A percentile compares a stretch with the other conserved stretches of the same genome.
Evolutionary conservation across 2,888 invertebrate genomes (phyloP).

Genomic region (Eristalis arbustorum): DNA sequence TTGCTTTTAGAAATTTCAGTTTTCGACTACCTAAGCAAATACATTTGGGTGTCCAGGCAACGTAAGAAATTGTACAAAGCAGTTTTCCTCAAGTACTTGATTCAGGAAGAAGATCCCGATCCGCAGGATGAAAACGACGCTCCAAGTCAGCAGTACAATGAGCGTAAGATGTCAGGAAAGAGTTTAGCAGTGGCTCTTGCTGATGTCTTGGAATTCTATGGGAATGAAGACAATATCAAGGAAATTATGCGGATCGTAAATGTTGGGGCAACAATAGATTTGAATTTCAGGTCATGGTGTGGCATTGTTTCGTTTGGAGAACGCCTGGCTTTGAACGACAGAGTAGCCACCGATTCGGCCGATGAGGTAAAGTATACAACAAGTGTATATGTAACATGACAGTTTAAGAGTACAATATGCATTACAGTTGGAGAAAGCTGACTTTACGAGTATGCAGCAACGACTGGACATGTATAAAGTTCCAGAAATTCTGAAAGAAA

Average conservation of each 20-base stretch:
- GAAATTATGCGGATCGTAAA: slow-evolving; percentile 74
- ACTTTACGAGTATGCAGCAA: slow-evolving; percentile 85
- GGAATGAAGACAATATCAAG: slow-evolving; percentile 76
- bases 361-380: slow-evolving; percentile 82
- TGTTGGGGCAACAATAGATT: slow-evolving; percentile 75
- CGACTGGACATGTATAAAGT: slow-evolving; percentile 82
- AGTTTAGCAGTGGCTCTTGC: slow-evolving; percentile 78
- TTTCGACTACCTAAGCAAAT: slow-evolving; percentile 86
- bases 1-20: slow-evolving; percentile 84
- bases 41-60: slow-evolving; percentile 83
- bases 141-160: slow-evolving; percentile 72
- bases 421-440: slow-evolving; percentile 84
- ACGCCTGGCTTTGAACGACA: slow-evolving; percentile 80
- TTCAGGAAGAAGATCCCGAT: slow-evolving; percentile 75
- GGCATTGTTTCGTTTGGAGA: slow-evolving; percentile 90
- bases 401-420: not conserved
- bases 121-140: slow-evolving; percentile 71
- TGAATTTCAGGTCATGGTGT: slow-evolving; percentile 88
- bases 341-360: slow-evolving; percentile 84
- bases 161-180: slow-evolving; percentile 75
- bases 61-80: slow-evolving; percentile 82
- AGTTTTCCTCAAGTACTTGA: slow-evolving; percentile 80
- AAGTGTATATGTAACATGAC: not conserved
- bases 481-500: slow-evolving; percentile 72
- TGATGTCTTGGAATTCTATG: slow-evolving; percentile 80